phyloP scores from a whole-genome alignment of 1,140 invertebrate genomes.

The Zaprionus taronus region DNA sequence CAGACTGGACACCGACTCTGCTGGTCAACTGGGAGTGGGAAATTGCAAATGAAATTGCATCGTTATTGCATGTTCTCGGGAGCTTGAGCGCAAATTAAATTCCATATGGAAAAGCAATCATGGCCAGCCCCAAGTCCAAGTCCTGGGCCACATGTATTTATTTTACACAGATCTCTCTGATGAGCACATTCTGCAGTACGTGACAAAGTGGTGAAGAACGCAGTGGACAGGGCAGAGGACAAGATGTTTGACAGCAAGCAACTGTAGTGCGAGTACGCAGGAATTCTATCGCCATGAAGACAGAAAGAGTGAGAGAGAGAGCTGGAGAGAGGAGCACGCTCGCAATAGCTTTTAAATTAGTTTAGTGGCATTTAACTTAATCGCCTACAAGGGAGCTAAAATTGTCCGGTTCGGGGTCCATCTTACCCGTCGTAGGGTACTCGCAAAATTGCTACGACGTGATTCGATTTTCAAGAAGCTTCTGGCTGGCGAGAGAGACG shows the following conservation, averaged over 20 bases:
- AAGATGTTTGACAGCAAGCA: slow-evolving; percentile 79
- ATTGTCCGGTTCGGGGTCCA: slow-evolving; percentile 40
- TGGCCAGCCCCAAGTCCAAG: slow-evolving; percentile 37
- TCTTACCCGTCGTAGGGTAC: slow-evolving; percentile 16
- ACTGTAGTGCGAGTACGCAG: slow-evolving; percentile 61
- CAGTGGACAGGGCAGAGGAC: slow-evolving; percentile 41
- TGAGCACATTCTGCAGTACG: slow-evolving; percentile 60
- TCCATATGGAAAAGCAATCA: slow-evolving; percentile 84
- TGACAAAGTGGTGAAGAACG: slow-evolving; percentile 53
- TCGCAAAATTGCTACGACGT: slow-evolving; percentile 76
- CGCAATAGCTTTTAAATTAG: slow-evolving; percentile 84
- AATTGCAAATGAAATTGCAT: slow-evolving; percentile 83
- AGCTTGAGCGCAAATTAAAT: slow-evolving; percentile 82
- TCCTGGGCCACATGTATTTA: slow-evolving; percentile 66
- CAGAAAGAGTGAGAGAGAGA: background rate
- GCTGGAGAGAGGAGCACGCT: background rate
- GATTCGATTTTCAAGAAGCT: slow-evolving; percentile 84
- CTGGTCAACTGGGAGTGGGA: slow-evolving; percentile 16
- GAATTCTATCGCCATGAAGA: slow-evolving; percentile 44
- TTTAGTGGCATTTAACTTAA: slow-evolving; percentile 84
- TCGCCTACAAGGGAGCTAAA: slow-evolving; percentile 82
- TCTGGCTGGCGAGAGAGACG: slow-evolving; percentile 28
- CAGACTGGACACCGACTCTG: background rate
- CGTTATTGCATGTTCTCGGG: slow-evolving; percentile 80
- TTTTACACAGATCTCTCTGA: slow-evolving; percentile 66